Conservation (phyloP, 1,140 invertebrate species). For the Chrysomallon squamiferum region DNA sequence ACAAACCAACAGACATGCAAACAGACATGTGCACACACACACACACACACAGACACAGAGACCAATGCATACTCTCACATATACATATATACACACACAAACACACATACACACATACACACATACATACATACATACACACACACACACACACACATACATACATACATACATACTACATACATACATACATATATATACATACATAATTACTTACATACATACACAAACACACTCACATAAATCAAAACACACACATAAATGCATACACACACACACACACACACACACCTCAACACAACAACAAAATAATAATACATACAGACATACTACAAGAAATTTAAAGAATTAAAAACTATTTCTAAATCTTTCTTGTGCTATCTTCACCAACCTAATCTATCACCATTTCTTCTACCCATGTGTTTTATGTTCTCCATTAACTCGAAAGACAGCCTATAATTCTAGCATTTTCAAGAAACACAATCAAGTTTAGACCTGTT, state of each 20-base stretch:
- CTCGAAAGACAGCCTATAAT: no score
- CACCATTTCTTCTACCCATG: no score
- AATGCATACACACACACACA: constrained; percentile 1
- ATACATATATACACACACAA: constrained; percentile 16
- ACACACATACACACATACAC: constrained; percentile 12
- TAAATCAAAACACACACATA: background rate
- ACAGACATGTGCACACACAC: background rate
- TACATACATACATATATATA: constrained; percentile 9
- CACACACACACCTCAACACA: background rate
- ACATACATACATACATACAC: background rate
- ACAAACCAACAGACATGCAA: no score
- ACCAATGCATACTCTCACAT: constrained; percentile 15
- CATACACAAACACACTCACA: constrained; percentile 1
- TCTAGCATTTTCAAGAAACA: no score
- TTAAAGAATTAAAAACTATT: no score
- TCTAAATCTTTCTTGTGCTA: no score
- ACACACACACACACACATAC: background rate
- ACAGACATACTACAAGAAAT: no score
- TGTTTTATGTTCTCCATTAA: no score
- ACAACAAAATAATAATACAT: no score
- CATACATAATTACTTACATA: constrained; percentile 10
- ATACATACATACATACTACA: no score
- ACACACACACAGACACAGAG: constrained; percentile 16
- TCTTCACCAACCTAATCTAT: no score
- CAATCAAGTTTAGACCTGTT: no score